Evolutionary conservation across 92 coral and sea anemone species (phyloP).

Genomic region (Paramuricea clavata): DNA sequence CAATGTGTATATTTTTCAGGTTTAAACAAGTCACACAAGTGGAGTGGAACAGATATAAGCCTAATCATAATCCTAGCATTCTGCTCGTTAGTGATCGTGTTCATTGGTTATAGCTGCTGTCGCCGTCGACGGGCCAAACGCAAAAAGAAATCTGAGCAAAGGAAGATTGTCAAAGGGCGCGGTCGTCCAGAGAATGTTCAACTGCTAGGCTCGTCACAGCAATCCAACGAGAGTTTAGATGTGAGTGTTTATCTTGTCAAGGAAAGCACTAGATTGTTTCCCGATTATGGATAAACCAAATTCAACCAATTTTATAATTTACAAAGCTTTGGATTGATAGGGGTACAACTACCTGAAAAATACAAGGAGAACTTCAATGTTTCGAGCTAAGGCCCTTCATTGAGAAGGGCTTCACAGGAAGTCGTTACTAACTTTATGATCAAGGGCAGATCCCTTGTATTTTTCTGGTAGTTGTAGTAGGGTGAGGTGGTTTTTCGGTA

Average conservation of each 20-base stretch:
- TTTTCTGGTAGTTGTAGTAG: too few relatives aligned
- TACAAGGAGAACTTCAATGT: too few relatives aligned
- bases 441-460: too few relatives aligned
- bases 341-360: too few relatives aligned
- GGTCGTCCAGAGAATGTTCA: not conserved
- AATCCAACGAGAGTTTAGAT: not conserved
- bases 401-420: too few relatives aligned
- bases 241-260: not conserved
- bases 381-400: too few relatives aligned
- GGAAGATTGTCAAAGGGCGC: not conserved
- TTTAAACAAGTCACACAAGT: conserved; percentile 5
- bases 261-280: too few relatives aligned
- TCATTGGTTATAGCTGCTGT: conserved; percentile 39
- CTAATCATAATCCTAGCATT: conserved; percentile 5
- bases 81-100: conserved; percentile 1
- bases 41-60: conserved; percentile 2
- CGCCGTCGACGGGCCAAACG: conserved; percentile 5
- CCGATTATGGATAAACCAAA: not conserved
- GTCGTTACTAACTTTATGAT: too few relatives aligned
- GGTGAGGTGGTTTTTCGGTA: too few relatives aligned
- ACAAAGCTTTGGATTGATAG: not conserved
- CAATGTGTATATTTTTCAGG: too few relatives aligned
- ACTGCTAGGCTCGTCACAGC: not conserved
- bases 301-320: not conserved
- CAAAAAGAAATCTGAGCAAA: conserved; percentile 13